Conservation (phyloP, 2,888 invertebrate species). For the Pomacea canaliculata region DNA sequence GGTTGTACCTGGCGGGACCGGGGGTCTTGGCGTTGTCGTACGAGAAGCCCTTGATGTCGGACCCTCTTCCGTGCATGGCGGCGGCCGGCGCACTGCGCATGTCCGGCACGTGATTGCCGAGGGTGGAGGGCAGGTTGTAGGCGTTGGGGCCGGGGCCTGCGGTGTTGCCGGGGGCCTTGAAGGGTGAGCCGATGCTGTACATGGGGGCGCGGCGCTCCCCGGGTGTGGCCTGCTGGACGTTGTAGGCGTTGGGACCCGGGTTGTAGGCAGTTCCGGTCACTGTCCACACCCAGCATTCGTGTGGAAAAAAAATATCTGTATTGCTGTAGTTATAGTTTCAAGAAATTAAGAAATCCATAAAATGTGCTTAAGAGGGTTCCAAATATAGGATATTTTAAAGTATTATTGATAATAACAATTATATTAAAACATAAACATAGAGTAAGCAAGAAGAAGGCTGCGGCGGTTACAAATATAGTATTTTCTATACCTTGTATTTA, state of each 20-base stretch:
- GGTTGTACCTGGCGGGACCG: conserved; percentile 48
- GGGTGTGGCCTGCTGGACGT: not conserved
- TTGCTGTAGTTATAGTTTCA: too few species aligned
- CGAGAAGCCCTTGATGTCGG: conserved; percentile 41
- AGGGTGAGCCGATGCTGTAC: conserved; percentile 49
- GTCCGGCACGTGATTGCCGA: conserved; percentile 44
- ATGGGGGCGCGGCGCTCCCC: conserved; percentile 43
- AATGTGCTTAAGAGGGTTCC: too few species aligned
- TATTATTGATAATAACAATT: too few species aligned
- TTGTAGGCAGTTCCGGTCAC: conserved; percentile 2
- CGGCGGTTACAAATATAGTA: too few species aligned
- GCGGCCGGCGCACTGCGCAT: conserved; percentile 38
- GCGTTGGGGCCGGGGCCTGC: conserved; percentile 46
- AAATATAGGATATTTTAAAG: too few species aligned
- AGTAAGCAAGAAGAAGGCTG: too few species aligned
- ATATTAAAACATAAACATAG: too few species aligned
- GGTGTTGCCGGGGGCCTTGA: conserved; percentile 32
- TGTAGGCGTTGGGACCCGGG: conserved; percentile 21
- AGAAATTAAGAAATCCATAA: too few species aligned
- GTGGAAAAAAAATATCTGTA: too few species aligned
- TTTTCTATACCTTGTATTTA: too few species aligned
- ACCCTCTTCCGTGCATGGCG: conserved; percentile 34
- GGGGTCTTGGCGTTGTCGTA: conserved; percentile 53
- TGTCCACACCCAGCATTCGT: too few species aligned
- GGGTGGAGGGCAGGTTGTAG: conserved; percentile 45